Base-by-base conservation (phyloP, 2,113 vertebrate genomes). In the Xiphophorus hellerii region DNA sequence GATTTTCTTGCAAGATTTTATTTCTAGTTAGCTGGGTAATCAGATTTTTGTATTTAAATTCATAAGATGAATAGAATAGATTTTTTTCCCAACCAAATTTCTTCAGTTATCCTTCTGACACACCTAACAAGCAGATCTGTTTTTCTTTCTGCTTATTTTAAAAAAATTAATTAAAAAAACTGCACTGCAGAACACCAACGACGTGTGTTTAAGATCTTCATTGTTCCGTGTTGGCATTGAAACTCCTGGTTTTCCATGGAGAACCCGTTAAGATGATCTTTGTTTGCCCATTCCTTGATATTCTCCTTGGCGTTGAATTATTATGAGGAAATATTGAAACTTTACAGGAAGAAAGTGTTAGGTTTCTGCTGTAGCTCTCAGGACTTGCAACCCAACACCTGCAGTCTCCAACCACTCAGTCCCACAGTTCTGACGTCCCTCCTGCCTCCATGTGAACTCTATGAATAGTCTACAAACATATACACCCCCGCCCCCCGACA, bases 391-490 rank as follows among this genome's bases (percentile, higher is more conserved):
- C 51, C 51, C 51, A 58, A 58, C 51, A 58, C 51, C 25, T 58
- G 51, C 51, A 58, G 51, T 58, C 51, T 58, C 51, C 51, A 10
- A n/a, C 51, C 51, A 11, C 22, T 58, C 51, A 74, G 67, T 58
- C 44, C 68, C 48, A 30, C 29, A 62, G 33, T 42, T 58, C 74
- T 60, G 30, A 69, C 62, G 67, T 75, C 61, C 27, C 77, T 58
- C 39, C 48, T 66, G 66, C 71, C 67, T 81, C 80, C 85, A 72
- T 76, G 78, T 70, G 77, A 89, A 80, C 61, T 83, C 77, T 87
- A 78, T 85, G 89, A 83, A 88, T 91, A 90, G 87, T 87, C 84
- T 44, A 86, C 84, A 84, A 80, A 92, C 82, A 73, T 73, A 79
- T 54, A 86, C 83, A 80, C 42, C 78, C 76, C 78, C 84, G 77